Base-by-base conservation (phyloP, 2,888 invertebrate species). In the Mesopsocus fuscifrons region DNA sequence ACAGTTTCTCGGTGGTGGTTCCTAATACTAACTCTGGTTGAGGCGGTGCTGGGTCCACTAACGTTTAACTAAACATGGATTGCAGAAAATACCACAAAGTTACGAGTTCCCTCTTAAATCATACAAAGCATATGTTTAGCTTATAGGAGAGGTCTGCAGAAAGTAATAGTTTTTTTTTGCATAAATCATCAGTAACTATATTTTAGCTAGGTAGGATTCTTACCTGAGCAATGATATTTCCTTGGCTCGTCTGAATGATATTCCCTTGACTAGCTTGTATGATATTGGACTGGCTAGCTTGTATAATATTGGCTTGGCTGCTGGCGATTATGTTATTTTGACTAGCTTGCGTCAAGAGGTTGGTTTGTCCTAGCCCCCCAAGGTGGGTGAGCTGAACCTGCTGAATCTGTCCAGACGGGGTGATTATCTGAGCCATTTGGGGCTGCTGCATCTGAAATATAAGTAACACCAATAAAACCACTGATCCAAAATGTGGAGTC, bases 371-470 rank as follows among this genome's bases (percentile, higher is more conserved):
- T 5, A 38, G 38, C 3, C 38, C 38, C n/a, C 38, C 51, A 11
- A 78, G 60, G 2, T 76, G 77, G 0, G 81, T 74, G 46, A 88
- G 72, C 60, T 89, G 88, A 30, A 91, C 81, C 57, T 88, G 85
- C 52, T 89, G 89, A 44, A 88, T 77, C 56, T 87, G 88, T 0
- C 88, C 88, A 42, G 75, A 79, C 0, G 87, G 87, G 3, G 87
- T 84, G n/a, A 88, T 69, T 23, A 85, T 78, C 57, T 83, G 85
- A 0, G 85, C 82, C 44, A 82, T 64, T 59, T 78, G 76, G 1
- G 74, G 75, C 49, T 74, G 71, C 30, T 69, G 68, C 67, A 55
- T 65, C 67, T 68, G 51, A 2, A 51, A 53, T 47, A 43, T 42
- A 44, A 43, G 44, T 21, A 45, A 31, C 30, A 11, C 13, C 13